These are phyloP conservation scores for Nasua narica DNA, from an alignment of 2,797 vertebrate genomes.

Conservation along the genomic window DNA sequence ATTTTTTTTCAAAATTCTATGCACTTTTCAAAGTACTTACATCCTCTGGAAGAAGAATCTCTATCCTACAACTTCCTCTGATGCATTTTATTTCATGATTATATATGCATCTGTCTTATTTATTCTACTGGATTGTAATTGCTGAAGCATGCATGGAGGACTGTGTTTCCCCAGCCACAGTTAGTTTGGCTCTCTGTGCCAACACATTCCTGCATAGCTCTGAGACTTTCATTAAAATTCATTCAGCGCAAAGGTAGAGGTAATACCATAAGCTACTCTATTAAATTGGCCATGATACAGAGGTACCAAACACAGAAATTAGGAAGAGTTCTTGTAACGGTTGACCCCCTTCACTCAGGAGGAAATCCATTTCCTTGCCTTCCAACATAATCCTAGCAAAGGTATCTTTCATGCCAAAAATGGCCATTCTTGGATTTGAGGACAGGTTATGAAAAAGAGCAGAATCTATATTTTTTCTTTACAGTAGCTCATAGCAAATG, in stretches of 20 bases:
- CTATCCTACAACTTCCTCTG: neutral
- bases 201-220: neutral
- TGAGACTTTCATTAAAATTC: conserved; percentile 1
- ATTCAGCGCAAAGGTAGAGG: neutral
- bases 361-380: neutral
- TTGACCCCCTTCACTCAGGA: neutral
- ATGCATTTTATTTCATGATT: neutral
- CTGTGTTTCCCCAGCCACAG: neutral
- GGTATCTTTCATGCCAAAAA: neutral
- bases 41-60: neutral
- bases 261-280: neutral
- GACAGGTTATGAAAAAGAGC: neutral
- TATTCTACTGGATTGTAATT: conserved; percentile 11
- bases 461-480: neutral
- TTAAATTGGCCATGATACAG: neutral
- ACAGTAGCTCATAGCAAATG: neutral
- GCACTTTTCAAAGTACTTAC: neutral
- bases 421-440: neutral
- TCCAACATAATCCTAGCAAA: neutral
- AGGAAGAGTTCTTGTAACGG: neutral
- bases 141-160: neutral
- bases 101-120: conserved; percentile 19
- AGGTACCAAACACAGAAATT: neutral
- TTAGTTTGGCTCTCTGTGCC: neutral
- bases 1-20: neutral